Evolutionary conservation across 2,113 vertebrate species (phyloP).

Genomic region (Dicerorhinus sumatrensis): DNA sequence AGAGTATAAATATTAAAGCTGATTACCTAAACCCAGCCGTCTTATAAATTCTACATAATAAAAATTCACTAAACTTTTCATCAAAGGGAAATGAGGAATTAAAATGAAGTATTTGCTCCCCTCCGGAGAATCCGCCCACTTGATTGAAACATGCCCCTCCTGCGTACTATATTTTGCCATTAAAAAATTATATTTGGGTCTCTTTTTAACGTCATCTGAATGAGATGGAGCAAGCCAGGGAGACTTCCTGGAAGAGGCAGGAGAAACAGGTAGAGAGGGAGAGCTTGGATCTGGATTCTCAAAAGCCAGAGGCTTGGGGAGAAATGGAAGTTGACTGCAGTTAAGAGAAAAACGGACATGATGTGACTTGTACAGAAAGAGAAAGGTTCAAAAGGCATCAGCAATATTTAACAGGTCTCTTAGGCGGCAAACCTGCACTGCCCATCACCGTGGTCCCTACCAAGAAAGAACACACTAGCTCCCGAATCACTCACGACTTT

Average conservation of each 20-base stretch:
- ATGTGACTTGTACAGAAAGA: rapidly evolving
- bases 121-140: slow-evolving; percentile 82
- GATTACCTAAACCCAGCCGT: slow-evolving; percentile 86
- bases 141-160: slow-evolving; percentile 77
- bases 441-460: background rate
- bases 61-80: slow-evolving; percentile 87
- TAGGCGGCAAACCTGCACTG: background rate
- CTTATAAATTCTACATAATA: slow-evolving; percentile 88
- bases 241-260: background rate
- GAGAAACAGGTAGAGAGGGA: background rate
- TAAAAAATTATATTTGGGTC: slow-evolving; percentile 67
- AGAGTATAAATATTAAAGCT: slow-evolving; percentile 89
- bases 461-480: background rate
- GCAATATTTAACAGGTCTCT: background rate
- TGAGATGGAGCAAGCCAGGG: background rate
- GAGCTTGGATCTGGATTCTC: background rate
- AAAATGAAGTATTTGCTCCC: slow-evolving; percentile 83
- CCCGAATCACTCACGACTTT: background rate
- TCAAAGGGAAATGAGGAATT: slow-evolving; percentile 86
- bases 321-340: too few relatives aligned
- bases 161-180: slow-evolving; percentile 75
- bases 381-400: background rate
- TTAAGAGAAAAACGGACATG: background rate
- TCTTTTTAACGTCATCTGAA: slow-evolving; percentile 45
- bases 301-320: background rate